Conservation (phyloP, 2,888 invertebrate genomes). For the Hirtodrosophila cameraria region DNA sequence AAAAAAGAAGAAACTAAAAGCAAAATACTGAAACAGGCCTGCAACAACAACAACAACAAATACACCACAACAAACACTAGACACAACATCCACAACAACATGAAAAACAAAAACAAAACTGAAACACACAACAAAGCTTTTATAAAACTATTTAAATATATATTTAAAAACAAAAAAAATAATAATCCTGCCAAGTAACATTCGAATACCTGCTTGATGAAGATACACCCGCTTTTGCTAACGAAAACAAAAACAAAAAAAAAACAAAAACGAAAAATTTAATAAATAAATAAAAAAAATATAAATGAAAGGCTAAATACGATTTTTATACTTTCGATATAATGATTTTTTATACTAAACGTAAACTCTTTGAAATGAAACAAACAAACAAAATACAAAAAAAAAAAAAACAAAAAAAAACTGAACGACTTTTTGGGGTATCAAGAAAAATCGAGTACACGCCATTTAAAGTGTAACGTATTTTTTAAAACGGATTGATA, state of each 20-base stretch:
- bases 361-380: conserved; percentile 64
- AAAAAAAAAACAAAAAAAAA: conserved; percentile 27
- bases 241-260: conserved; percentile 40
- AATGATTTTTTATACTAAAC: conserved; percentile 79
- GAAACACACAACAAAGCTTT: conserved; percentile 66
- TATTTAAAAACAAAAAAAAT: conserved; percentile 62
- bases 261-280: conserved; percentile 38
- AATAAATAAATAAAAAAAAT: conserved; percentile 29
- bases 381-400: conserved; percentile 21
- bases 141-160: conserved; percentile 76
- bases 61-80: conserved; percentile 42
- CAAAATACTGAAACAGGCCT: conserved; percentile 50
- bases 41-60: conserved; percentile 28
- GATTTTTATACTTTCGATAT: conserved; percentile 81
- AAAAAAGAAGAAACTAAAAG: conserved; percentile 26
- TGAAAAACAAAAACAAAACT: conserved; percentile 32
- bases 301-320: conserved; percentile 68
- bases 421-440: conserved; percentile 61
- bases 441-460: conserved; percentile 45
- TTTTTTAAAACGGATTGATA: conserved; percentile 49
- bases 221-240: conserved; percentile 82
- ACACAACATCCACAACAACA: conserved; percentile 31
- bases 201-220: conserved; percentile 82
- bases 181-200: conserved; percentile 82
- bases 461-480: conserved; percentile 34